These are phyloP conservation scores for Miichthys miiuy DNA, from an alignment of 2,797 vertebrate species.

Conservation along the genomic window DNA sequence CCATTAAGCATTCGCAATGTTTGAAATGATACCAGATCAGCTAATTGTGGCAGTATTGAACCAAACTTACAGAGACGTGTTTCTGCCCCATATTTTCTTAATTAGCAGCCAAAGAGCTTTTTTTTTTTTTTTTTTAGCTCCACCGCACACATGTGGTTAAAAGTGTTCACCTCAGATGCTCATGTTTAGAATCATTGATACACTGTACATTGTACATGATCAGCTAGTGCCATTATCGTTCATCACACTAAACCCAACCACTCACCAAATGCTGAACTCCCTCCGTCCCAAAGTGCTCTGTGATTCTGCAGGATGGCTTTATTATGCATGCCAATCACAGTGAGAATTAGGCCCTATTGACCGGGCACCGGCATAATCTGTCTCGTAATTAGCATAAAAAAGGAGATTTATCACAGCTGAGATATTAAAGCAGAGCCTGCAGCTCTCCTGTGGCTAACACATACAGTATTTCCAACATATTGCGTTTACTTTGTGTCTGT, in stretches of 20 bases:
- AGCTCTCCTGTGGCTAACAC: conserved; percentile 42
- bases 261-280: conserved; percentile 58
- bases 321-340: conserved; percentile 77
- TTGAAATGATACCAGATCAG: conserved; percentile 71
- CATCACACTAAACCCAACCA: conserved; percentile 56
- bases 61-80: conserved; percentile 36
- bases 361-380: conserved; percentile 63
- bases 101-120: conserved; percentile 29
- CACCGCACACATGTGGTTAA: conserved; percentile 42
- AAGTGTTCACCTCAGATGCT: conserved; percentile 46
- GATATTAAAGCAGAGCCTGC: conserved; percentile 55
- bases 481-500: conserved; percentile 48
- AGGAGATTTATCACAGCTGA: conserved; percentile 53
- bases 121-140: conserved; percentile 12
- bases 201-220: conserved; percentile 47
- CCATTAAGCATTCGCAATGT: conserved; percentile 73
- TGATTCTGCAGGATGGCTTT: conserved; percentile 70
- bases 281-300: conserved; percentile 65
- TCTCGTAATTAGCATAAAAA: conserved; percentile 74
- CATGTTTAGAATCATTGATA: conserved; percentile 56
- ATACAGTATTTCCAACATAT: conserved; percentile 47
- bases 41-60: conserved; percentile 72
- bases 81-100: conserved; percentile 38
- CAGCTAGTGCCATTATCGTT: conserved; percentile 51
- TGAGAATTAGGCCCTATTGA: conserved; percentile 68